These are phyloP conservation scores for Ladona fulva DNA, from an alignment of 1,140 invertebrate genomes.

Conservation along the genomic window DNA sequence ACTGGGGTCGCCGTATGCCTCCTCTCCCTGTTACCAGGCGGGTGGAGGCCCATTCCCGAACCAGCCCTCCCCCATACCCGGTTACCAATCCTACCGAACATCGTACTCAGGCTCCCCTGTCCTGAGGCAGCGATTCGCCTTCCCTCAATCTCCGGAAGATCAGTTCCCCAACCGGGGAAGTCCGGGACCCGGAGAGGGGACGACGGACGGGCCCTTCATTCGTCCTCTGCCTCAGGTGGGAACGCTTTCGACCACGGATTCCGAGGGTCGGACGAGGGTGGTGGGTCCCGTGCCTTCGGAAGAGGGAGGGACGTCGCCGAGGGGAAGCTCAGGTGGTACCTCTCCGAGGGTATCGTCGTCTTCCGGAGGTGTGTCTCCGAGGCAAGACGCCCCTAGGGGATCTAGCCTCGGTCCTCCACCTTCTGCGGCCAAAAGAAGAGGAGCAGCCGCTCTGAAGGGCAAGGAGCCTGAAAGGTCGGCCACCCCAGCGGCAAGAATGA, in stretches of 20 bases:
- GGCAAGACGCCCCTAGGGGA: constrained; percentile 27
- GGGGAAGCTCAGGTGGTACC: constrained; percentile 19
- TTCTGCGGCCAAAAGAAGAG: constrained; percentile 22
- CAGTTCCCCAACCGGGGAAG: neutral
- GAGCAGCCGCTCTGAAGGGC: neutral
- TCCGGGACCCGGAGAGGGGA: constrained; percentile 27
- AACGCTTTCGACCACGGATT: constrained; percentile 46
- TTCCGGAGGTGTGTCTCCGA: neutral
- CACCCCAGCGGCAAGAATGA: constrained; percentile 16
- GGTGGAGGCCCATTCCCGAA: neutral
- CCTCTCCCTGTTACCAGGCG: too few relatives aligned
- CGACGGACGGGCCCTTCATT: constrained; percentile 45
- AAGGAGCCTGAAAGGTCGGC: constrained; percentile 28
- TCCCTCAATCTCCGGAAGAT: constrained; percentile 21
- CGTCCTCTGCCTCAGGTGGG: constrained; percentile 55
- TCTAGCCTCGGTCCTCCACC: constrained; percentile 37
- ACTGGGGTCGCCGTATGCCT: constrained; percentile 23
- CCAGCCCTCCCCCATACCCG: constrained; percentile 33
- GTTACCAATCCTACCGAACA: constrained; percentile 30
- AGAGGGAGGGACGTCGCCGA: neutral
- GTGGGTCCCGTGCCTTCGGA: constrained; percentile 36
- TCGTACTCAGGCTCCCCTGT: constrained; percentile 17
- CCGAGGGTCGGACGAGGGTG: constrained; percentile 44
- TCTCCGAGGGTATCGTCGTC: neutral
- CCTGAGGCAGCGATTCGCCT: constrained; percentile 27